Base-by-base conservation (phyloP, 2,797 vertebrate species). In the Cyprinella venusta region DNA sequence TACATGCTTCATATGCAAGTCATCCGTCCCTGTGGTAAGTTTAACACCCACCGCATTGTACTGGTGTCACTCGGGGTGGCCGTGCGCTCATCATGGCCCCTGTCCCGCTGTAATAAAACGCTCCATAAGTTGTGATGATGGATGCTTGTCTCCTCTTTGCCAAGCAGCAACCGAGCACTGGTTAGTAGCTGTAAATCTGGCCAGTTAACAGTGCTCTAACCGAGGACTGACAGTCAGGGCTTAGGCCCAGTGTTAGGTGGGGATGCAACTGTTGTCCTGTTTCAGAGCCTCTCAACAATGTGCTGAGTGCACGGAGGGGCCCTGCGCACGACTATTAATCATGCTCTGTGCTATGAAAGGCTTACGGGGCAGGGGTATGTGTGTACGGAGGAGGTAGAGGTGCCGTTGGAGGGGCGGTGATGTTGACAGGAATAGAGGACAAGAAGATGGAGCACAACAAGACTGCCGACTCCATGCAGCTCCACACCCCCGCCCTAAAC, bases 161-260 rank as follows among this genome's bases (percentile, higher is more conserved):
- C 88, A 88, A 68, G 30, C 91, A 93, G 91, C 90, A 92, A 92
- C 89, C 90, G 91, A 94, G 89, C 56, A 80, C 88, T 95, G 92
- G 90, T 92, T 94, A 92, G 91, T 91, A 92, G 94, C 90, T 95
- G 94, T 96, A 96, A 97, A 97, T 97, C 94, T 95, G 91, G 78
- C 88, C 89, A 91, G 93, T 96, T 96, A 96, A 95, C 92, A 86
- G 90, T 87, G 85, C 85, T 91, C 93, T 94, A 96, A 96, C 94
- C 91, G 85, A 92, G 90, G 91, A 94, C 90, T 95, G 95, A 96
- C 95, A 96, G 94, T 86, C 91, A 83, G 85, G 93, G 92, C 91
- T 96, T 96, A 94, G 74, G 89, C 88, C 87, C 91, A 77, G 91
- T 94, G 93, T 95, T 92, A 94, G 93, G 93, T 91, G 89, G 91